Base-by-base conservation (phyloP, 1,140 invertebrate species). In the Thrips palmi region DNA sequence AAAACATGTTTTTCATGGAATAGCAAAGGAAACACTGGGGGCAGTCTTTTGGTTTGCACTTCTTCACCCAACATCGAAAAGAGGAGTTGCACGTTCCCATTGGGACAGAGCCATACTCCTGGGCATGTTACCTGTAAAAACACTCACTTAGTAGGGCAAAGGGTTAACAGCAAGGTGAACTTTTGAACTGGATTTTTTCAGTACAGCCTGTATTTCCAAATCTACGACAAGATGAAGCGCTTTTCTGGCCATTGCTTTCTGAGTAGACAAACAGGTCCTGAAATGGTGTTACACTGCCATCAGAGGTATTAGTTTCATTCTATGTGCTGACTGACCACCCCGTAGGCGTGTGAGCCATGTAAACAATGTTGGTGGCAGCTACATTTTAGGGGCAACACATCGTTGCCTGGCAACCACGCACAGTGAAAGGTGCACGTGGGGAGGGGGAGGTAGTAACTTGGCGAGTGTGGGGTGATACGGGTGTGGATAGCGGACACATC, bases 21-120 rank as follows among this genome's bases (percentile, higher is more conserved):
- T 14, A 64, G 45, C 4, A 77, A 49, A 1, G 75, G 75, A 52
- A 77, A 77, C 30, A 58, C 47, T 2, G 74, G 73, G 11, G 62
- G 56, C 20, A 70, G 51, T 40, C 56, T 47, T 25, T 53, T 62
- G 2, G 74, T 75, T 49, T 72, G 65, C 30, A 64, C 63, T 41
- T 58, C 64, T 1, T 63, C 66, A 8, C 68, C 67, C 8, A 79
- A 52, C 23, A 65, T 63, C 42, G 62, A 63, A 12, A 77, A 59
- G 45, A 63, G 61, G 15, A 77, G 50, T 2, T 67, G 68, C 7
- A 77, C 63, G 51, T 67, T 65, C 2, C 74, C 76, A 55, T 71
- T 74, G 36, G 72, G 68, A 55, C 74, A 77, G 2, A 79, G 47
- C 71, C 74, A 77, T 20, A 77, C 74, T 21, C 76, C 76, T 7